These are phyloP conservation scores for Metopolophium dirhodum DNA, from an alignment of 1,140 invertebrate genomes.

Conservation along the genomic window DNA sequence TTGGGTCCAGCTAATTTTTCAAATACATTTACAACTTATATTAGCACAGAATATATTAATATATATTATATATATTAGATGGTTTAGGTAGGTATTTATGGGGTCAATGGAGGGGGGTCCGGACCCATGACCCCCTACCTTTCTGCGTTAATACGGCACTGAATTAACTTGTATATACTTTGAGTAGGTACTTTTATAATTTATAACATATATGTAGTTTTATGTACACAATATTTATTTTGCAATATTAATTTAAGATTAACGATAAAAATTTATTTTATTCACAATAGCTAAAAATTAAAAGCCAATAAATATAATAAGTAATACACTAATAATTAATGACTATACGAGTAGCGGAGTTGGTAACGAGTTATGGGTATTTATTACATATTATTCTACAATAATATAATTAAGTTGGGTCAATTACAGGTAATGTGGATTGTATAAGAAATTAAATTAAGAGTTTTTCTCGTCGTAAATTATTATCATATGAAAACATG, in stretches of 20 bases:
- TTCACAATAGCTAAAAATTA: neutral
- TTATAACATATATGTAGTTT: neutral
- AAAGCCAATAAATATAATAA: neutral
- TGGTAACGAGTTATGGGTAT: neutral
- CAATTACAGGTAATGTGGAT: neutral
- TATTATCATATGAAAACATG: neutral
- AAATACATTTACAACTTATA: too few relatives aligned
- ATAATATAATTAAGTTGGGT: neutral
- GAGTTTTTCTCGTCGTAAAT: neutral
- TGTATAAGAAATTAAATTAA: neutral
- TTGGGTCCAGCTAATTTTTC: too few relatives aligned
- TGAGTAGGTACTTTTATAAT: neutral
- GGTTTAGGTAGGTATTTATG: too few relatives aligned
- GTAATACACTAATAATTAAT: neutral
- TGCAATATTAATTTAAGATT: neutral
- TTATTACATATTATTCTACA: neutral
- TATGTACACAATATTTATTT: neutral
- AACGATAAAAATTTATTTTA: neutral
- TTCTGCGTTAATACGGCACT: too few relatives aligned
- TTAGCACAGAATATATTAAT: too few relatives aligned
- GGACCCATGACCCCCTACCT: too few relatives aligned
- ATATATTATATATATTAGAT: too few relatives aligned
- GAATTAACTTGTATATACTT: neutral
- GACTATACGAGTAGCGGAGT: too few relatives aligned
- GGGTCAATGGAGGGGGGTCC: too few relatives aligned